A percentile compares a stretch with the other conserved stretches of the same genome.
These are phyloP conservation scores for Phalanger gymnotis DNA, from an alignment of 2,797 vertebrate genomes.

Conservation along the genomic window DNA sequence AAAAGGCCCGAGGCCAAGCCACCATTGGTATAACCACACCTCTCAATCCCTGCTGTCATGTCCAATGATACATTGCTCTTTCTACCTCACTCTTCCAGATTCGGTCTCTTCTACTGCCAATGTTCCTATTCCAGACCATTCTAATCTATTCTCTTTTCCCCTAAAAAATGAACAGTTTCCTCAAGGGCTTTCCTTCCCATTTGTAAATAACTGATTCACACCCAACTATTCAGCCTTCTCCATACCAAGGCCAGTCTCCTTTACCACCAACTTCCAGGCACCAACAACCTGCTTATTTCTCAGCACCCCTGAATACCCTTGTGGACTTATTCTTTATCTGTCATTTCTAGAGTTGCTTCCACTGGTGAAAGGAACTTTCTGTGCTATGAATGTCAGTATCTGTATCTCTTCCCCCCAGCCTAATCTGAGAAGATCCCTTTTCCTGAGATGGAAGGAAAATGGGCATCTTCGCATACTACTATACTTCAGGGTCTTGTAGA, in stretches of 20 bases:
- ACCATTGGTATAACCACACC: background rate
- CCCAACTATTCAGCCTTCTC: background rate
- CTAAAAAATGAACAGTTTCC: too few relatives aligned
- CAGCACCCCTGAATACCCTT: background rate
- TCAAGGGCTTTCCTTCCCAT: too few relatives aligned
- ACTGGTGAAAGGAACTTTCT: background rate
- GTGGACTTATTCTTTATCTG: background rate
- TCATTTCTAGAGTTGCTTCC: background rate
- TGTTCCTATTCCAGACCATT: too few relatives aligned
- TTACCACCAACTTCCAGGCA: background rate
- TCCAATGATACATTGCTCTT: background rate
- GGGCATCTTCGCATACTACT: background rate
- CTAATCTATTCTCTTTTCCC: too few relatives aligned
- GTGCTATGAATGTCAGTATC: background rate
- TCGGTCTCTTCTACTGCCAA: too few relatives aligned
- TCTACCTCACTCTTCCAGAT: too few relatives aligned
- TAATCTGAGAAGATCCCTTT: background rate
- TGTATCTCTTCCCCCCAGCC: background rate
- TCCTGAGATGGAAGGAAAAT: background rate
- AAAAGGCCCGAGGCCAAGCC: background rate
- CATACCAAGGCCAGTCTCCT: background rate
- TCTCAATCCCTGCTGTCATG: background rate
- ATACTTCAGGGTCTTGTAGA: background rate
- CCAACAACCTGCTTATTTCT: background rate
- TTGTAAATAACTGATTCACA: background rate